phyloP scores from a whole-genome alignment of 2,113 vertebrate genomes.

The Leucosticte australis region DNA sequence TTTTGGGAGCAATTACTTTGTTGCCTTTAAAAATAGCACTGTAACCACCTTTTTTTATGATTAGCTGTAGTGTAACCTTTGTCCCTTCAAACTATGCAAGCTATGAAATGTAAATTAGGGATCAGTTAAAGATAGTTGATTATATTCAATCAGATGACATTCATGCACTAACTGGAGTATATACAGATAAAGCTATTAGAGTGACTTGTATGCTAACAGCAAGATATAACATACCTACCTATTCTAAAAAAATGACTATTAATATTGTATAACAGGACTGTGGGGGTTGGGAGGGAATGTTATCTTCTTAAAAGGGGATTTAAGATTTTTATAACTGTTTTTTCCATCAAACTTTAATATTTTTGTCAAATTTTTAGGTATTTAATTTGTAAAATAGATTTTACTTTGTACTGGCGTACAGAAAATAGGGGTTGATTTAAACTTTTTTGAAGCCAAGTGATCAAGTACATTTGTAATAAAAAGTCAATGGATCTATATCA shows the following conservation, averaged over 20 bases:
- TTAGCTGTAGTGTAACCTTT: slow-evolving; percentile 78
- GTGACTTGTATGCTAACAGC: slow-evolving; percentile 74
- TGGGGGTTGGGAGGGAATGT: slow-evolving; percentile 63
- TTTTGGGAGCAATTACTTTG: slow-evolving; percentile 71
- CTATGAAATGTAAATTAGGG: slow-evolving; percentile 78
- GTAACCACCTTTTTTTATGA: slow-evolving; percentile 77
- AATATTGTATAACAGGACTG: slow-evolving; percentile 77
- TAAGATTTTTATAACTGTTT: slow-evolving; percentile 82
- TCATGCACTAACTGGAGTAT: slow-evolving; percentile 76
- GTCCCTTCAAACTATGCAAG: slow-evolving; percentile 83
- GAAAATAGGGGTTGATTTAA: slow-evolving; percentile 81
- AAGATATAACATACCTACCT: slow-evolving; percentile 78
- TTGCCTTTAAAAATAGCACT: slow-evolving; percentile 80
- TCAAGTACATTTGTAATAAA: slow-evolving; percentile 84
- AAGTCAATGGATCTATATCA: slow-evolving; percentile 81
- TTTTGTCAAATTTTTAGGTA: slow-evolving; percentile 83
- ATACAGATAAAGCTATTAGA: slow-evolving; percentile 76
- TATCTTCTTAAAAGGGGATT: slow-evolving; percentile 77
- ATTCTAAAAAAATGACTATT: slow-evolving; percentile 75
- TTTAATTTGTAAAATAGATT: slow-evolving; percentile 84
- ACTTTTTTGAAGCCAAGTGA: slow-evolving; percentile 81
- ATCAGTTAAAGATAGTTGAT: slow-evolving; percentile 73
- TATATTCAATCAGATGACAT: slow-evolving; percentile 73
- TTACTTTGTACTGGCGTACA: slow-evolving; percentile 82
- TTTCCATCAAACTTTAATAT: slow-evolving; percentile 83